Conservation (phyloP, 2,113 vertebrate genomes). For the Canis aureus region DNA sequence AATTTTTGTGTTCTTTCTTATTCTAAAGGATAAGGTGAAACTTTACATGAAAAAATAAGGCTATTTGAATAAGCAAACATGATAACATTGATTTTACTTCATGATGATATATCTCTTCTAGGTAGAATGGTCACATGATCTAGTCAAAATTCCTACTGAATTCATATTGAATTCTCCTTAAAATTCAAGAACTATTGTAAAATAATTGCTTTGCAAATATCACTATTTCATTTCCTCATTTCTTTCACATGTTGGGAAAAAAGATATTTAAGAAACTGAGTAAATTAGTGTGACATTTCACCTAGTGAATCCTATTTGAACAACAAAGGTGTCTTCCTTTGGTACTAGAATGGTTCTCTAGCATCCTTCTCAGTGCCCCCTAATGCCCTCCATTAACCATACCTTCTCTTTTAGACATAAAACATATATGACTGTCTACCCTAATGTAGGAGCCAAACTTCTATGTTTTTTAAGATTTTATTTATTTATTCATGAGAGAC, state of each 20-base stretch:
- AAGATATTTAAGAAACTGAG: not conserved
- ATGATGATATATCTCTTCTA: conserved; percentile 6
- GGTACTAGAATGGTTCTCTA: not conserved
- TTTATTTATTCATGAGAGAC: no score
- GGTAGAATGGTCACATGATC: not conserved
- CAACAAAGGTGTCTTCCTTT: not conserved
- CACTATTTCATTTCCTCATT: not conserved
- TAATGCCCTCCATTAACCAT: not conserved
- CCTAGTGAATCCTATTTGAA: not conserved
- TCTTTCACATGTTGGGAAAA: not conserved
- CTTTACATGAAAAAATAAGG: not conserved
- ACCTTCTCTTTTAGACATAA: not conserved
- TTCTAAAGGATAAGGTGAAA: conserved; percentile 27
- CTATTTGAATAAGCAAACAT: not conserved
- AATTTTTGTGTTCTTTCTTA: not conserved
- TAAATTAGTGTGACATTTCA: not conserved
- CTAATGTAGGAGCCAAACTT: not conserved
- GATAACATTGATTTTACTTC: conserved; percentile 64
- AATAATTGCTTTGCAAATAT: conserved; percentile 20
- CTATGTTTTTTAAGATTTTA: not conserved
- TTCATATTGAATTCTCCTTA: not conserved
- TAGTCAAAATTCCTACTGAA: conserved; percentile 45
- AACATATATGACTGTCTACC: not conserved
- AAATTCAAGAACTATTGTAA: conserved; percentile 10
- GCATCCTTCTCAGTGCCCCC: not conserved